Base-by-base conservation (phyloP, 1,140 invertebrate species). In the Conus ventricosus region DNA sequence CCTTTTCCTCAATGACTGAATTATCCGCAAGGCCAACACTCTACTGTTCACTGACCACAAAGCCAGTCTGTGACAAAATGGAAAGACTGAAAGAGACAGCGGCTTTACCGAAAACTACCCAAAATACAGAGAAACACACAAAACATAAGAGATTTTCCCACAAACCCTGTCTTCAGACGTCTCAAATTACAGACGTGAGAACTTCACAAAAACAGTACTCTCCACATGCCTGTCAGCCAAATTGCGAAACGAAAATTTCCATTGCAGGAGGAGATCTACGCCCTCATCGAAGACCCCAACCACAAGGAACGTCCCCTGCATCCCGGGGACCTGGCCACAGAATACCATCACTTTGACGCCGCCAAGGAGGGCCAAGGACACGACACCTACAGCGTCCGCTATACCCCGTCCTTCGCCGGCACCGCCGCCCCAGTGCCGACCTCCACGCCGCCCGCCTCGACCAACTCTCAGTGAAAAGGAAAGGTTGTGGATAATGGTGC, bases 261-360 rank as follows among this genome's bases (percentile, higher is more conserved):
- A 13, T 51, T 39, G 39, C 84, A 85, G 84, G 84, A 85, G 60
- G 84, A 85, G 60, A 85, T 85, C 57, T 85, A 39, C 60, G 60
- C 84, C 60, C 25, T 71, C 20, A 85, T 85, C 84, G 11, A 39
- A 2, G 63, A 85, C 39, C 84, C 84, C 6, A 71, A 67, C 25
- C 84, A 85, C 84, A 11, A 3, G 7, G 55, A 85, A 60, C 57
- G 25, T n/a, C n/a, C 54, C 23, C 25, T 85, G 11, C 84, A n/a
- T 3, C 39, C 84, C 10, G 27, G 15, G 1, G 84, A 85, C 13
- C 84, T 85, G 84, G 84, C 84, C 27, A 17, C 39, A n/a, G 63
- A 60, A 3, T 85, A 85, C 84, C 57, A 71, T n/a, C 54, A 85
- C 84, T 85, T 85, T 71, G 84, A 85, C 57, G 84, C 55, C 17